phyloP scores from a whole-genome alignment of 2,888 invertebrate species.

The Lysandra bellargus region DNA sequence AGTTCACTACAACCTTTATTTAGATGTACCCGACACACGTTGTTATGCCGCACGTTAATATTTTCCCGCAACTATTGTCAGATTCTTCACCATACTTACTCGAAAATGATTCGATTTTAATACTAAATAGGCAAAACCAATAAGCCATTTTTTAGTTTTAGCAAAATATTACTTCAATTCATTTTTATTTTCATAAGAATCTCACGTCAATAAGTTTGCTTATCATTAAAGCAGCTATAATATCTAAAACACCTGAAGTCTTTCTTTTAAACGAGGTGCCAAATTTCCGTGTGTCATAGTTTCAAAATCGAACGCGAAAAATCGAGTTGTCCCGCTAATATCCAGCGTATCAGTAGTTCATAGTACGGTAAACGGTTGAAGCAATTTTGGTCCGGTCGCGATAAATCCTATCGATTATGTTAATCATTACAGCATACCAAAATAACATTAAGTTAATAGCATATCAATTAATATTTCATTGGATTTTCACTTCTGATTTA shows the following conservation, averaged over 20 bases:
- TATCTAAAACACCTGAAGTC: too few species aligned
- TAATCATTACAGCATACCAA: conserved; percentile 24
- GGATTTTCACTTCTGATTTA: conserved; percentile 18
- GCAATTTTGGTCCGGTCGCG: not conserved
- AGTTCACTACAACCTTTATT: not conserved
- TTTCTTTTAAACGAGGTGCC: too few species aligned
- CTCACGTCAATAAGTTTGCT: too few species aligned
- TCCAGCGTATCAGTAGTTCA: not conserved
- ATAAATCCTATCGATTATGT: conserved; percentile 25
- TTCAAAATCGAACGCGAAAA: not conserved
- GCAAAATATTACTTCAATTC: too few species aligned
- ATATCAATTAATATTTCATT: conserved; percentile 23
- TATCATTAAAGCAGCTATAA: too few species aligned
- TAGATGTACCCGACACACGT: not conserved
- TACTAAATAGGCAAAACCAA: too few species aligned
- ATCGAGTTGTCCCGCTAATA: not conserved
- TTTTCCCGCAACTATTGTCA: too few species aligned
- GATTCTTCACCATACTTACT: too few species aligned
- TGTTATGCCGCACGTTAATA: not conserved
- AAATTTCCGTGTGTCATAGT: too few species aligned
- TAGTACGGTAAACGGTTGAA: conserved; percentile 3
- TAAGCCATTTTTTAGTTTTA: too few species aligned
- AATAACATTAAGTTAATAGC: conserved; percentile 21
- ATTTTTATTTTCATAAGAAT: too few species aligned
- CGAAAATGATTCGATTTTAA: too few species aligned